phyloP scores from a whole-genome alignment of 1,140 invertebrate species.

The Diachasmimorpha longicaudata region DNA sequence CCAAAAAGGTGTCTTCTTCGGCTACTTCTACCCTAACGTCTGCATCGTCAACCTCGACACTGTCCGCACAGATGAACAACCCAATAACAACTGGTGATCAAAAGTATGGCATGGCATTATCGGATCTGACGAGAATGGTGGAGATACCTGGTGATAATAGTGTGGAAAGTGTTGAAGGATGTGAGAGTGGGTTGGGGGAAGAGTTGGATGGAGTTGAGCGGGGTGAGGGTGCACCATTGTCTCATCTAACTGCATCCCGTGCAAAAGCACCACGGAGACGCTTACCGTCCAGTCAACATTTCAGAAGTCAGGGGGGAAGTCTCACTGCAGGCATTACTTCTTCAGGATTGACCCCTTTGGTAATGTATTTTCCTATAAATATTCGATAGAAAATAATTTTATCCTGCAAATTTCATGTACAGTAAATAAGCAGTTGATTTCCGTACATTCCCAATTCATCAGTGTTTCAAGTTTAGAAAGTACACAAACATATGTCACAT shows the following conservation, averaged over 20 bases:
- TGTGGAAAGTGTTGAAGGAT: conserved; percentile 44
- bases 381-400: no score
- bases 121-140: conserved; percentile 51
- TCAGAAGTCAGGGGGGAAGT: conserved; percentile 45
- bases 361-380: conserved; percentile 32
- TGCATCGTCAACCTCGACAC: conserved; percentile 33
- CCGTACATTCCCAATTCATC: no score
- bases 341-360: conserved; percentile 18
- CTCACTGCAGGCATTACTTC: conserved; percentile 27
- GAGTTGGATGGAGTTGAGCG: conserved; percentile 69
- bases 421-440: no score
- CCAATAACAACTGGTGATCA: conserved; percentile 36
- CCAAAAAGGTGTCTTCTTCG: not conserved
- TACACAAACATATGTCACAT: no score
- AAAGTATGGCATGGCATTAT: conserved; percentile 50
- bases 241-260: conserved; percentile 70
- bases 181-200: conserved; percentile 45
- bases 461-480: no score
- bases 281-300: conserved; percentile 65
- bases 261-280: conserved; percentile 70
- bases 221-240: conserved; percentile 64
- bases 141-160: conserved; percentile 43
- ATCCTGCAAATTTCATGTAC: no score
- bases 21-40: conserved; percentile 19
- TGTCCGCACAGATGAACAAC: conserved; percentile 24